Evolutionary conservation across 2,888 invertebrate genomes (phyloP).

Genomic region (Dicyrtoma fusca): DNA sequence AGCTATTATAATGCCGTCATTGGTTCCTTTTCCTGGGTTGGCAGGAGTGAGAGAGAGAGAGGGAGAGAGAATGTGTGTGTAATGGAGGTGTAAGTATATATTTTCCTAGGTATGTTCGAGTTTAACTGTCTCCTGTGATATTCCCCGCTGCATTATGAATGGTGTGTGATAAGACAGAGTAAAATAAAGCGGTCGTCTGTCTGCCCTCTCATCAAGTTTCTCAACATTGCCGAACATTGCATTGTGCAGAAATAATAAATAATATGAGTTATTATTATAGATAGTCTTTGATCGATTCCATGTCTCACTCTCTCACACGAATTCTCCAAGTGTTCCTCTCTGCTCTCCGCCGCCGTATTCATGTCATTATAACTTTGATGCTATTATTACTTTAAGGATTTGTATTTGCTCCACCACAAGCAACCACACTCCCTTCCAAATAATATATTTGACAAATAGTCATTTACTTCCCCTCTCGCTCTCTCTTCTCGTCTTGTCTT

Average conservation of each 20-base stretch:
- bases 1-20: too few relatives aligned
- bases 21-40: too few relatives aligned
- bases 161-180: too few relatives aligned
- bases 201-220: too few relatives aligned
- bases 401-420: too few relatives aligned
- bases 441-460: conserved; percentile 25
- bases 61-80: neutral
- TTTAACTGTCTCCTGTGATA: too few relatives aligned
- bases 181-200: too few relatives aligned
- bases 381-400: conserved; percentile 13
- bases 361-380: neutral
- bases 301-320: neutral
- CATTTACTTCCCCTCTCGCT: conserved; percentile 22
- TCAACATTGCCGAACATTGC: too few relatives aligned
- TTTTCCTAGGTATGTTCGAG: too few relatives aligned
- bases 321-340: neutral
- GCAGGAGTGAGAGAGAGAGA: neutral
- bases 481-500: conserved; percentile 17
- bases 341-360: neutral
- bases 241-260: conserved; percentile 5
- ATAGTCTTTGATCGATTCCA: conserved; percentile 2
- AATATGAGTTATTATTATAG: neutral
- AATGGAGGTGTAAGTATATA: neutral
- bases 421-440: neutral
- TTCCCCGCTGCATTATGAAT: too few relatives aligned